Evolutionary conservation across 2,888 invertebrate species (phyloP).

Genomic region (Amphipyra tragopoginis): DNA sequence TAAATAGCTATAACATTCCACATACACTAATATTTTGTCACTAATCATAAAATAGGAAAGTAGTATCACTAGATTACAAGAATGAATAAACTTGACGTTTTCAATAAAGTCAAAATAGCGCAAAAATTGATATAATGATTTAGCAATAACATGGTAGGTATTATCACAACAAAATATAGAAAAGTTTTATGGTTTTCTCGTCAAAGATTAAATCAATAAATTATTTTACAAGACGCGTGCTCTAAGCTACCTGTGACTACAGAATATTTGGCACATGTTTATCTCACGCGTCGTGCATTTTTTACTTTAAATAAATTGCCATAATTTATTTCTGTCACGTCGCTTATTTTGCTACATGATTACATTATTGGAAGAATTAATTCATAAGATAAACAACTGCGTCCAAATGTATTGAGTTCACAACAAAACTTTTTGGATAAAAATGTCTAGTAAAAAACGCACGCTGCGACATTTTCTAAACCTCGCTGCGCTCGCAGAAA

Average conservation of each 20-base stretch:
- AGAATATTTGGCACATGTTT: slow-evolving; percentile 87
- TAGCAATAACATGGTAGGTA: slow-evolving; percentile 23
- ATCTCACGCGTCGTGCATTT: slow-evolving; percentile 63
- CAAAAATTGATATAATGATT: slow-evolving; percentile 16
- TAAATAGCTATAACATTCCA: slow-evolving; percentile 23
- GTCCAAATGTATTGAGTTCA: slow-evolving; percentile 22
- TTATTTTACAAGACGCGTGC: slow-evolving; percentile 53
- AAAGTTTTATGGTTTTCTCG: slow-evolving; percentile 16
- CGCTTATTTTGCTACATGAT: slow-evolving; percentile 13
- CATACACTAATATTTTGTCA: slow-evolving; percentile 38
- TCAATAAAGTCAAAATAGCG: slow-evolving; percentile 38
- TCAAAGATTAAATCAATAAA: slow-evolving; percentile 30
- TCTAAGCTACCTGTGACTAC: slow-evolving; percentile 78
- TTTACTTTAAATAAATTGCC: slow-evolving; percentile 47
- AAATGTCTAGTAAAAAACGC: slow-evolving; percentile 55
- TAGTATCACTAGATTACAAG: slow-evolving; percentile 57
- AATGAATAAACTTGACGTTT: slow-evolving; percentile 52
- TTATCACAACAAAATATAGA: slow-evolving; percentile 45
- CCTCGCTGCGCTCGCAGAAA: slow-evolving; percentile 56
- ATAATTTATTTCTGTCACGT: slow-evolving; percentile 16
- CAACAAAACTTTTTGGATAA: slow-evolving; percentile 24
- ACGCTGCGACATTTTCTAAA: slow-evolving; percentile 53
- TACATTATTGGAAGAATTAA: slow-evolving; percentile 4
- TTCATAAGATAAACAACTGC: slow-evolving; percentile 29
- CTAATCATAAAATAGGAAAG: slow-evolving; percentile 60